phyloP scores from a whole-genome alignment of 2,113 vertebrate species.

The Salvator merianae region DNA sequence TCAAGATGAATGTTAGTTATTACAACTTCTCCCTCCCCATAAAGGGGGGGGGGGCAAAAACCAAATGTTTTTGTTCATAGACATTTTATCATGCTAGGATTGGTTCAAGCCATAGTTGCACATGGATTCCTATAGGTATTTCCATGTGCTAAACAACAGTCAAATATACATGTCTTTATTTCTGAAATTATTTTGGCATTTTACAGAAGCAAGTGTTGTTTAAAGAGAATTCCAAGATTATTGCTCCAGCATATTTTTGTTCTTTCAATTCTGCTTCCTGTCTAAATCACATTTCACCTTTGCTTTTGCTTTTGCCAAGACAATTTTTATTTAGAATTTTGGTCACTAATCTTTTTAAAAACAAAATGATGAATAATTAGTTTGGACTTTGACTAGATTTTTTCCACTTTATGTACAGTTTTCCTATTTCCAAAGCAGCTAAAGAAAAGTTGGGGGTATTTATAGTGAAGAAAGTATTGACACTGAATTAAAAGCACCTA shows the following conservation, averaged over 20 bases:
- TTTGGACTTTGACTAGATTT: background rate
- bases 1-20: slow-evolving; percentile 44
- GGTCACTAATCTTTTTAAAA: background rate
- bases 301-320: slow-evolving; percentile 5
- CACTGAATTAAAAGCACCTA: background rate
- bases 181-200: background rate
- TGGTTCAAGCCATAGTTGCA: fast-evolving
- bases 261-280: background rate
- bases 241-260: background rate
- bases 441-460: background rate
- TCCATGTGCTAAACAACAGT: slow-evolving; percentile 22
- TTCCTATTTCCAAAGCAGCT: background rate
- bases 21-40: slow-evolving; percentile 7
- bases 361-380: background rate
- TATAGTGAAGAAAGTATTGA: background rate
- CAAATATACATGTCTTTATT: slow-evolving; percentile 14
- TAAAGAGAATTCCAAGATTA: slow-evolving; percentile 18
- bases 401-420: background rate
- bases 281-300: background rate
- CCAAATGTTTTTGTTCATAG: slow-evolving; percentile 21
- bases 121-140: slow-evolving; percentile 3
- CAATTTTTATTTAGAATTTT: background rate
- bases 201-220: slow-evolving; percentile 8
- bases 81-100: slow-evolving; percentile 16
- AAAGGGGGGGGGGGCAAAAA: too few species aligned